Evolutionary conservation across 2,888 invertebrate species (phyloP), one percentile per base, ranked within the genome.

Genomic region (Drosophila siamana): DNA sequence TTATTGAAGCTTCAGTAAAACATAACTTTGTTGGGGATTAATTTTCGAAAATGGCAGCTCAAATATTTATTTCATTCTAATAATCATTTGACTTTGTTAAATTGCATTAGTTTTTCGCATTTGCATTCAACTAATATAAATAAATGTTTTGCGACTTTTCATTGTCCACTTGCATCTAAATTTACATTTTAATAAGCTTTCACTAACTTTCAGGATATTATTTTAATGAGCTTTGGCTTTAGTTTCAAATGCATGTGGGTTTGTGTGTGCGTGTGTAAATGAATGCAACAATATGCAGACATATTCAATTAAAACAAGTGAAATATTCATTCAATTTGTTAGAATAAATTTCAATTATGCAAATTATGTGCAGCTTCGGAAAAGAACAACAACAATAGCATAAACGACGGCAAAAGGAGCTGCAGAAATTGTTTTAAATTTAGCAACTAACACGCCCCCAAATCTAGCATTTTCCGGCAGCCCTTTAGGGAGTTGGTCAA

Each of bases 281-380:
- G 40, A 11, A 15, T 19, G 50, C 30, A 36, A 15, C 64, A 47
- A 60, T 56, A 50, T 43, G 47, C 56, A 68, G 43, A 57, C 48
- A 48, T 51, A 80, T 88, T 80, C 63, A 88, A 88, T 80, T 88
- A 67, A 50, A 69, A 46, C 69, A 50, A 80, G 86, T 80, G 68
- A 64, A 74, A 80, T 86, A 82, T 86, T 73, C 77, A 86, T 88
- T 68, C 50, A 67, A 86, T 70, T 70, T 80, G 80, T 73, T 64
- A 64, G 74, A 76, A 74, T 62, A 63, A 80, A 76, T 66, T 83
- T 71, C 61, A 77, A 88, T 87, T 87, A 88, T 83, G 88, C 78
- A 74, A 74, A 82, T 80, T 63, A 28, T 26, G 52, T 46, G 33
- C 40, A 56, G 22, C 36, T 36, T 15, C n/a, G 47, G 16, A 15